Conservation (phyloP, 2,797 vertebrate species). For the Scyliorhinus canicula region DNA sequence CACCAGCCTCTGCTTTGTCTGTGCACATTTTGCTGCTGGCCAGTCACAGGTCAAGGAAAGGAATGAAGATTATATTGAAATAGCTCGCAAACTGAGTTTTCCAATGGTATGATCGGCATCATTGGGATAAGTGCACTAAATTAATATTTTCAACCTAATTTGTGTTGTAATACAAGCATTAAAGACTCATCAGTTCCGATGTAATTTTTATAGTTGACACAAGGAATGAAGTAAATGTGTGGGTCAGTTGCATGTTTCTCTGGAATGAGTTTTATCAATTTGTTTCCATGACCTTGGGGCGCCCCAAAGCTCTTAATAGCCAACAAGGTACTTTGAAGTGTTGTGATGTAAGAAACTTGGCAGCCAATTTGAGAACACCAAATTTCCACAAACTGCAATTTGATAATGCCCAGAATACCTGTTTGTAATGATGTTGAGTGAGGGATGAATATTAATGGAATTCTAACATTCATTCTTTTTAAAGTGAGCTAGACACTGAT, state of each 20-base stretch:
- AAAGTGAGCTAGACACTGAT: background rate
- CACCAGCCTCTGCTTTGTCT: slow-evolving; percentile 95
- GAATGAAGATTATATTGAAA: slow-evolving; percentile 92
- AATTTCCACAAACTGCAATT: background rate
- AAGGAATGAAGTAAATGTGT: background rate
- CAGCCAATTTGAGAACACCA: background rate
- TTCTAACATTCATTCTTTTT: background rate
- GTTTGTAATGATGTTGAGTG: background rate
- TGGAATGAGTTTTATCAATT: background rate
- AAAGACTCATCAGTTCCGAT: background rate
- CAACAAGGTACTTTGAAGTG: background rate
- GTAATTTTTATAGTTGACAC: background rate
- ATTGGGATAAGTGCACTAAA: background rate
- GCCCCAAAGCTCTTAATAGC: background rate
- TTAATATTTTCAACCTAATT: background rate
- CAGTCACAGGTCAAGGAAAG: slow-evolving; percentile 97
- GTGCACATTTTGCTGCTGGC: slow-evolving; percentile 95
- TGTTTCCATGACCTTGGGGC: background rate
- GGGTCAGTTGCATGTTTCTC: background rate
- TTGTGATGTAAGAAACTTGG: background rate
- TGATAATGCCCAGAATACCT: background rate
- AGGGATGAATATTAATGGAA: background rate
- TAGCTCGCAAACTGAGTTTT: slow-evolving; percentile 84
- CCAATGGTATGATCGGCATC: slow-evolving; percentile 73
- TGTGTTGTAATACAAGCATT: background rate